Evolutionary conservation across 2,797 vertebrate species (phyloP).

Genomic region (Hirundo rustica): DNA sequence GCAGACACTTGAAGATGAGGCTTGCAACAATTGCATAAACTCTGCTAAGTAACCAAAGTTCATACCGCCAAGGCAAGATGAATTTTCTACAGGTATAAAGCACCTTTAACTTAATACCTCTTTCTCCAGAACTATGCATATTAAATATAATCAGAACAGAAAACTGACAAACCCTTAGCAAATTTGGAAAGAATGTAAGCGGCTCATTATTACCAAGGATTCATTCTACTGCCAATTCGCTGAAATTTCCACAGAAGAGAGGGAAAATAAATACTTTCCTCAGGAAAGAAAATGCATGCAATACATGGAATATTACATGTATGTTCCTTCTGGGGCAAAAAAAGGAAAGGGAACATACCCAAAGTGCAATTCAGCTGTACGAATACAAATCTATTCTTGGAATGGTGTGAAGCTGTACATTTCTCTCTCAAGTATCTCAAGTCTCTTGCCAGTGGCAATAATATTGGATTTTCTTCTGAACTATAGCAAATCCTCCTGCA

Average conservation of each 20-base stretch:
- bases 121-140: background rate
- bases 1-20: background rate
- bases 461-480: background rate
- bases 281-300: background rate
- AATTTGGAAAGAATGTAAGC: background rate
- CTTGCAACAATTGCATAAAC: background rate
- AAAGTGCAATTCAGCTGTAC: background rate
- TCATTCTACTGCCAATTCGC: background rate
- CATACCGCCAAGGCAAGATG: background rate
- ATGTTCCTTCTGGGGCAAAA: background rate
- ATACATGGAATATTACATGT: background rate
- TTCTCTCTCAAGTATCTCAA: background rate
- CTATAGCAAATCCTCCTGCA: background rate
- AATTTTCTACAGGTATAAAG: background rate
- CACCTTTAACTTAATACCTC: background rate
- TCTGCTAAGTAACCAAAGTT: background rate
- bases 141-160: background rate
- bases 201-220: background rate
- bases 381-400: background rate
- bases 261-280: background rate
- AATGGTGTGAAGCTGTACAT: background rate
- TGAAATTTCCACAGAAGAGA: background rate
- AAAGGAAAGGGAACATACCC: background rate
- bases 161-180: background rate
- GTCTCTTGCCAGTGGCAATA: background rate